These are phyloP conservation scores for Urocitellus parryii DNA, from an alignment of 2,113 vertebrate species.

Conservation along the genomic window DNA sequence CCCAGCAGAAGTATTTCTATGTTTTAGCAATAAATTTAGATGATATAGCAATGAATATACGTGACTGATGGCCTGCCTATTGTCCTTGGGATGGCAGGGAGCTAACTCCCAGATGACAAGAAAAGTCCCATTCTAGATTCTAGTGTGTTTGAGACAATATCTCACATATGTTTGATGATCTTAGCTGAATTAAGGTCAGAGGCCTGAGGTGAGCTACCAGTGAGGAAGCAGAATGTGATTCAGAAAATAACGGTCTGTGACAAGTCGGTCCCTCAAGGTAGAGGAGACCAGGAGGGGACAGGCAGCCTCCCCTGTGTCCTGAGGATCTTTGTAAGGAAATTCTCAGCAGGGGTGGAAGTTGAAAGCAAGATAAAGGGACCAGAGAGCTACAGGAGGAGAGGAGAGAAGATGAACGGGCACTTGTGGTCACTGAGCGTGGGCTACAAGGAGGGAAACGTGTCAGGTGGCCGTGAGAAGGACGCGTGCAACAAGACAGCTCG, in stretches of 20 bases:
- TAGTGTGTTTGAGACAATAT: not conserved
- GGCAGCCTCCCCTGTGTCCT: not conserved
- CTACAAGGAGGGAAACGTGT: no score
- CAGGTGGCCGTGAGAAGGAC: not conserved
- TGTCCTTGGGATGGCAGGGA: not conserved
- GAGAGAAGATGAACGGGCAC: not conserved
- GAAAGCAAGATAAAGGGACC: not conserved
- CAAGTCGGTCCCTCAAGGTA: not conserved
- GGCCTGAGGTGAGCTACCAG: not conserved
- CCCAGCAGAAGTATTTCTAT: not conserved
- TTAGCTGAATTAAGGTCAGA: not conserved
- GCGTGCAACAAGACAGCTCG: not conserved
- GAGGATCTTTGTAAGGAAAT: not conserved
- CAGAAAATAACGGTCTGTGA: not conserved
- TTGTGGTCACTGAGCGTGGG: not conserved
- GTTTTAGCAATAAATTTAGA: not conserved
- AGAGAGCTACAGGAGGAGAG: not conserved
- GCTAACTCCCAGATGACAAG: not conserved
- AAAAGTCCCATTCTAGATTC: not conserved
- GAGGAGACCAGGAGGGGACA: not conserved
- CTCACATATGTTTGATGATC: not conserved
- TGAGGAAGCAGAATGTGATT: not conserved
- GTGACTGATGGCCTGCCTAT: not conserved
- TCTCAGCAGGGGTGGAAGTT: not conserved
- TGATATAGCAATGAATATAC: no score